Evolutionary conservation across 2,888 invertebrate genomes (phyloP).

Genomic region (Ephialtes manifestator): DNA sequence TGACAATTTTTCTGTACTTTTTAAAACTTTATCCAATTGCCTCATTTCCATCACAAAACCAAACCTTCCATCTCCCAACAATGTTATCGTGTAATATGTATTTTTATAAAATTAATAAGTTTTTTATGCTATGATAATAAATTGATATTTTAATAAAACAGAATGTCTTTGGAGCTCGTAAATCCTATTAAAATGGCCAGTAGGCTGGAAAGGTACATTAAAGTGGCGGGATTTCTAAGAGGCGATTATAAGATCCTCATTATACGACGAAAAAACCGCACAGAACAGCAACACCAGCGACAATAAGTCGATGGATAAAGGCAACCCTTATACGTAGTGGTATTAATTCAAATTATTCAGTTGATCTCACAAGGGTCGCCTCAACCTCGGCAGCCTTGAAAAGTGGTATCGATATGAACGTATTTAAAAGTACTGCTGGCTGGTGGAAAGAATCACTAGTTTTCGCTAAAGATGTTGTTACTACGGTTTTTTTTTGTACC

Average conservation of each 20-base stretch:
- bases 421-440: not conserved
- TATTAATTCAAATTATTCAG: conserved; percentile 45
- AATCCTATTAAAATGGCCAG: not conserved
- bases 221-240: not conserved
- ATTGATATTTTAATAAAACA: conserved; percentile 24
- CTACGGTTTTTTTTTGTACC: no score
- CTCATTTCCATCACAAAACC: not conserved
- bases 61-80: not conserved
- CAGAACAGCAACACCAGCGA: conserved; percentile 16
- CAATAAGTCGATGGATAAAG: conserved; percentile 54
- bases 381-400: conserved; percentile 49
- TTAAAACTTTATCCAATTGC: not conserved
- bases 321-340: conserved; percentile 29
- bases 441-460: not conserved
- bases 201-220: not conserved
- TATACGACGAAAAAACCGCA: conserved; percentile 36
- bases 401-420: not conserved
- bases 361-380: conserved; percentile 63
- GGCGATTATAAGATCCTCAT: conserved; percentile 32
- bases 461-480: no score
- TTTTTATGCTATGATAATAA: conserved; percentile 25
- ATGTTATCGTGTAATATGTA: not conserved
- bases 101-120: not conserved
- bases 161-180: no score
- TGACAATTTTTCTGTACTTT: conserved; percentile 16